A percentile compares a stretch with the other conserved stretches of the same genome.
phyloP scores from a whole-genome alignment of 2,113 vertebrate genomes.

The Halcyon senegalensis region DNA sequence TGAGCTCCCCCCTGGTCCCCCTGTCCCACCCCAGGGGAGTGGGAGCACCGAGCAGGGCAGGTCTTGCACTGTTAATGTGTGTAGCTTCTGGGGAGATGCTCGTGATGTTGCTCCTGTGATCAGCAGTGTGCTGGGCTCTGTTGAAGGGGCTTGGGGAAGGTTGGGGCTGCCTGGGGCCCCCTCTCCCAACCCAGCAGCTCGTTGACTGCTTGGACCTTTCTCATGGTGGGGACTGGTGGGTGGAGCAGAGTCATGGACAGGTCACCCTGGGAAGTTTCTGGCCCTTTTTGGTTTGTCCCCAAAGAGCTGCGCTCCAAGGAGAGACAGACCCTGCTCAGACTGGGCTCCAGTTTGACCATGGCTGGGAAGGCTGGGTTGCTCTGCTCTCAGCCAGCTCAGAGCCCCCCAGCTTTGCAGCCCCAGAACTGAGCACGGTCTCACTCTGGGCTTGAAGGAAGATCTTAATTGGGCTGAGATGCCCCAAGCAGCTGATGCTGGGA shows the following conservation, averaged over 20 bases:
- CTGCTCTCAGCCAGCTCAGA: neutral
- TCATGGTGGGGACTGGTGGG: neutral
- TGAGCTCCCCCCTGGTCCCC: rapidly evolving
- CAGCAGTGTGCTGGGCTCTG: too few relatives aligned
- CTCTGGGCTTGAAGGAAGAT: neutral
- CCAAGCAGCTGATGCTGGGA: neutral
- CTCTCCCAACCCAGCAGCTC: neutral
- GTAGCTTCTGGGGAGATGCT: neutral
- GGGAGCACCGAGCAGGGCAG: neutral
- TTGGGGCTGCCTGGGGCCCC: neutral
- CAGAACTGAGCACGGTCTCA: rapidly evolving
- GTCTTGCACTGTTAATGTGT: rapidly evolving
- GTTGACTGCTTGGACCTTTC: neutral
- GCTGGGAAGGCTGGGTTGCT: neutral
- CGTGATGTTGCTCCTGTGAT: neutral
- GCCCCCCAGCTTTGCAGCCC: neutral
- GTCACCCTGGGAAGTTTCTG: neutral
- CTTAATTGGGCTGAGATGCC: neutral
- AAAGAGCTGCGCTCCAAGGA: rapidly evolving
- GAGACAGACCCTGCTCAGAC: rapidly evolving
- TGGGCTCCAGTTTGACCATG: rapidly evolving
- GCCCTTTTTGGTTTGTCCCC: neutral
- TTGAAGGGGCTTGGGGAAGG: neutral
- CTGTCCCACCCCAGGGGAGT: rapidly evolving
- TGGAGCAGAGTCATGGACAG: neutral